Percentiles rank a stretch among this genome's conserved stretches.
phyloP scores from a whole-genome alignment of 2,888 invertebrate species.

The Cylloceria caligata region DNA sequence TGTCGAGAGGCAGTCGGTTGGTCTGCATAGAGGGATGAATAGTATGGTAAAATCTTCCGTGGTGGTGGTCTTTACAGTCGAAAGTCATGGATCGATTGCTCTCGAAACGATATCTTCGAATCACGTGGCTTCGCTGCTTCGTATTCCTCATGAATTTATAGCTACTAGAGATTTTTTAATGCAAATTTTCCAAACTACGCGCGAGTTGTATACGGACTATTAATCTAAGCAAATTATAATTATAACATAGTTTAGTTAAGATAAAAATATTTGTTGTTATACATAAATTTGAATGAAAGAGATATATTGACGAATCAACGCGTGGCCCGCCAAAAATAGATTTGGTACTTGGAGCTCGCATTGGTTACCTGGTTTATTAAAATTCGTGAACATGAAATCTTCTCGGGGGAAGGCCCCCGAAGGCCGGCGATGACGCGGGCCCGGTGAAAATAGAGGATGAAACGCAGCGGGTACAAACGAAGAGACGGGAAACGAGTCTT shows the following conservation, averaged over 20 bases:
- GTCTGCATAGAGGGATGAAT: not conserved
- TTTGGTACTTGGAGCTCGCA: conserved; percentile 85
- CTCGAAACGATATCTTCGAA: not conserved
- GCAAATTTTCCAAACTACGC: conserved; percentile 8
- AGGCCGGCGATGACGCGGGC: conserved; percentile 86
- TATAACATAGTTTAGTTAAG: not conserved
- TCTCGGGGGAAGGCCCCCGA: conserved; percentile 84
- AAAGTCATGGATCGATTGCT: not conserved
- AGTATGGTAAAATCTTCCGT: conserved; percentile 48
- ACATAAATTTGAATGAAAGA: not conserved
- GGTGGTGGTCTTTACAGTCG: conserved; percentile 41
- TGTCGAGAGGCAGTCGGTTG: conserved; percentile 1
- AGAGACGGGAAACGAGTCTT: conserved; percentile 47
- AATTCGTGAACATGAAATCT: conserved; percentile 89
- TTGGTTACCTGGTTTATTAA: conserved; percentile 88
- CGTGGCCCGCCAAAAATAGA: conserved; percentile 36
- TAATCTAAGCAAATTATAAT: not conserved
- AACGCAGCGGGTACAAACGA: conserved; percentile 4
- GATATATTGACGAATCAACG: conserved; percentile 48
- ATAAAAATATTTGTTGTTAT: not conserved
- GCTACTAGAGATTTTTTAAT: not conserved
- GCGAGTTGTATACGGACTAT: not conserved
- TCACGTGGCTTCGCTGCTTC: conserved; percentile 47
- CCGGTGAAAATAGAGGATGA: conserved; percentile 34
- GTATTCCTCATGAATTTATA: conserved; percentile 4